These are phyloP conservation scores for Polydrusus pterygomalis DNA, from an alignment of 2,888 invertebrate genomes.

Conservation along the genomic window DNA sequence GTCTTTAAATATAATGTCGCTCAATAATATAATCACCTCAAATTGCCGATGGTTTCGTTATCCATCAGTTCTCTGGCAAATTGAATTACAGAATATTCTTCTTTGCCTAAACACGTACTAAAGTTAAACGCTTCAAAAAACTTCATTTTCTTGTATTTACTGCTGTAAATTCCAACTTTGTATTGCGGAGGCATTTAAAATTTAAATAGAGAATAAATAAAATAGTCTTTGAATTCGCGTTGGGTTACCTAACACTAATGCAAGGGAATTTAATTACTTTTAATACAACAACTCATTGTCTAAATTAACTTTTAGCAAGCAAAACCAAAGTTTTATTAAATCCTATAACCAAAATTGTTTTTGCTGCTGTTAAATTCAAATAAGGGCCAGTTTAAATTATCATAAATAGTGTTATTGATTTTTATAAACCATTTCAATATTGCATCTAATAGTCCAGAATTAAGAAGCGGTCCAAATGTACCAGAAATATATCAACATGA, in stretches of 20 bases:
- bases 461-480: too few species aligned
- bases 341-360: neutral
- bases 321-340: neutral
- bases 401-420: neutral
- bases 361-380: neutral
- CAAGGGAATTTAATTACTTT: conserved; percentile 19
- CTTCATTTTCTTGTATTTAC: conserved; percentile 4
- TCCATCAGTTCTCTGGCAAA: too few species aligned
- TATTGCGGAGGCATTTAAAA: conserved; percentile 11
- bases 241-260: neutral
- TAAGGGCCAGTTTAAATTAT: neutral
- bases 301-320: neutral
- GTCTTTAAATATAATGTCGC: too few species aligned
- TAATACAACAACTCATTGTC: neutral
- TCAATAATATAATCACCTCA: too few species aligned
- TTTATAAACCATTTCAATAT: too few species aligned
- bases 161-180: conserved; percentile 4
- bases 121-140: neutral
- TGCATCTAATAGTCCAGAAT: too few species aligned
- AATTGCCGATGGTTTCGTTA: too few species aligned
- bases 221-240: neutral
- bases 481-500: too few species aligned
- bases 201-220: conserved; percentile 9
- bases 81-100: neutral
- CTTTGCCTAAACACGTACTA: neutral